Conservation (phyloP, 1,140 invertebrate species). For the Phymastichus coffea region DNA sequence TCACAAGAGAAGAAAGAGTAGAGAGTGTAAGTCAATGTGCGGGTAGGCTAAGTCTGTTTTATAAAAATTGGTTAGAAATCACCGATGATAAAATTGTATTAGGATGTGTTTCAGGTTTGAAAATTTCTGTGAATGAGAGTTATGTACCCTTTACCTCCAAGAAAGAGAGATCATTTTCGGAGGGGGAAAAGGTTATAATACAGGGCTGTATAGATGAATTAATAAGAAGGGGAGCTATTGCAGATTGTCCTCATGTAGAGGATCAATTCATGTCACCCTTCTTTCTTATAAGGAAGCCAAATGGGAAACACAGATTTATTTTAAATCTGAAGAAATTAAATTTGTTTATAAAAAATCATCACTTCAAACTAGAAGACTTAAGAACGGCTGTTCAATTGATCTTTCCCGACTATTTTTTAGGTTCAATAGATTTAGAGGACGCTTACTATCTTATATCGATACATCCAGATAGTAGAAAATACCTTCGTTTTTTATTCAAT, state of each 20-base stretch:
- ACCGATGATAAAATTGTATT: background rate
- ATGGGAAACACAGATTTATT: background rate
- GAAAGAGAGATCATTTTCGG: too few species aligned
- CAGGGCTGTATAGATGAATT: too few species aligned
- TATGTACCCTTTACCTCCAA: too few species aligned
- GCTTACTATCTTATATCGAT: conserved; percentile 11
- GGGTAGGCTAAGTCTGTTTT: background rate
- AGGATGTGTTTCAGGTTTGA: background rate
- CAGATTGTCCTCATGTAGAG: too few species aligned
- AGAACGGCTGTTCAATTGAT: background rate
- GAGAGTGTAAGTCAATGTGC: background rate
- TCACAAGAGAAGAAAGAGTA: background rate
- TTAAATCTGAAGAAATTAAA: background rate
- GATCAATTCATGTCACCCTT: too few species aligned
- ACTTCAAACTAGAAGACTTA: background rate
- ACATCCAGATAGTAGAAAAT: conserved; percentile 9
- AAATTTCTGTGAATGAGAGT: too few species aligned
- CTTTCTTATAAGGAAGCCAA: too few species aligned
- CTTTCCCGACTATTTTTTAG: background rate
- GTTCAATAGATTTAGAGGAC: background rate
- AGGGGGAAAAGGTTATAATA: too few species aligned
- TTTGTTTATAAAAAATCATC: background rate
- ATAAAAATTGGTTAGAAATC: background rate
- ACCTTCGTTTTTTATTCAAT: conserved; percentile 10
- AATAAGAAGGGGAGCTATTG: too few species aligned